Conservation (phyloP, 2,113 vertebrate genomes). For the Spheniscus mendiculus region DNA sequence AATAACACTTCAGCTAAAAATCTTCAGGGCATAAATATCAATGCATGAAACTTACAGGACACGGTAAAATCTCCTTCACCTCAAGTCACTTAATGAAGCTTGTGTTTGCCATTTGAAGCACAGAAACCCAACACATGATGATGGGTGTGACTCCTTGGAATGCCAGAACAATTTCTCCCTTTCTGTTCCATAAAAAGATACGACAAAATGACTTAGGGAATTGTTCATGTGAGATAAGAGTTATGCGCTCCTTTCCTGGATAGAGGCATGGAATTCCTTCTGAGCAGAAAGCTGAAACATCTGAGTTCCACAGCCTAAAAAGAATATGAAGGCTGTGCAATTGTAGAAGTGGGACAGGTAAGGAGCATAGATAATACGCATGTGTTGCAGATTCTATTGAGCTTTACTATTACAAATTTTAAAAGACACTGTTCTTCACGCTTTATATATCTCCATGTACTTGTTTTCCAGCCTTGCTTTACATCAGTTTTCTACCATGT, state of each 20-base stretch:
- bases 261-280: not conserved
- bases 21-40: not conserved
- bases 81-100: not conserved
- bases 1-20: not conserved
- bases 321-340: not conserved
- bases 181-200: not conserved
- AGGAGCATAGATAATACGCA: not conserved
- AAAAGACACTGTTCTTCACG: not conserved
- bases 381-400: not conserved
- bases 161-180: not conserved
- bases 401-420: not conserved
- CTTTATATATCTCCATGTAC: not conserved
- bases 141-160: not conserved
- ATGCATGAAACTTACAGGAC: not conserved
- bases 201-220: not conserved
- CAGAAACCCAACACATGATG: not conserved
- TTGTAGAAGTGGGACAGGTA: not conserved
- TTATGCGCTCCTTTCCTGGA: not conserved
- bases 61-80: not conserved
- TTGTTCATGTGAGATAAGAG: not conserved
- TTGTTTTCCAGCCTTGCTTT: not conserved
- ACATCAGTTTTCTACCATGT: not conserved
- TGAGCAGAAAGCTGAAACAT: not conserved
- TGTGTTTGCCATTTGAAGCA: not conserved
- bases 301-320: not conserved